phyloP scores from a whole-genome alignment of 2,113 vertebrate species.

The Ammodramus savannarum region DNA sequence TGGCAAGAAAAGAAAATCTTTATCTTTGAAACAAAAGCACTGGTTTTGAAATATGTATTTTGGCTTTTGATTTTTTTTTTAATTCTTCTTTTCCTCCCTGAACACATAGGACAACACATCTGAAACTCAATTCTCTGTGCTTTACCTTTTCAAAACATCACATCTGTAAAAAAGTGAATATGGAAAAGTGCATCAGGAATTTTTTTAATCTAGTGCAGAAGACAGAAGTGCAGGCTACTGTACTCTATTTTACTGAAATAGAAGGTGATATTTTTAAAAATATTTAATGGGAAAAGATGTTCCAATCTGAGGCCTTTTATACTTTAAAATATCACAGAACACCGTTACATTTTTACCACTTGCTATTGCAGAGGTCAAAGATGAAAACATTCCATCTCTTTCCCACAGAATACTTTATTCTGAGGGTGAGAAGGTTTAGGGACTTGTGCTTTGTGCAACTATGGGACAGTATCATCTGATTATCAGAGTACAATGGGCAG shows the following conservation, averaged over 20 bases:
- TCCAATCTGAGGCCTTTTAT: neutral
- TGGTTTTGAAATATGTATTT: neutral
- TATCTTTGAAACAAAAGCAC: neutral
- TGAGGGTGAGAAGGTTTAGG: neutral
- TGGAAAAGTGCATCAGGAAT: neutral
- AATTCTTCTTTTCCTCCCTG: neutral
- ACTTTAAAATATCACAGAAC: neutral
- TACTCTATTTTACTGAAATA: neutral
- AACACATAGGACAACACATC: neutral
- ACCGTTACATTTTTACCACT: neutral
- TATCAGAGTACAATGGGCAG: neutral
- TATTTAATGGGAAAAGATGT: neutral
- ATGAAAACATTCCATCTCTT: neutral
- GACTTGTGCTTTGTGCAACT: neutral
- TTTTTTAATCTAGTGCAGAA: neutral
- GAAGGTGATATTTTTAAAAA: neutral
- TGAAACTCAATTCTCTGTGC: neutral
- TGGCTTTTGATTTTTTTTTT: neutral
- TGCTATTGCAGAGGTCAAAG: neutral
- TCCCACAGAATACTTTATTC: neutral
- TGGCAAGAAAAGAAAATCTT: neutral
- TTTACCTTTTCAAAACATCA: neutral
- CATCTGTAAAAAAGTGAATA: neutral
- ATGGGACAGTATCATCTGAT: neutral
- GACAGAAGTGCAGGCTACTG: neutral